Conservation (phyloP, 2,888 invertebrate species). For the Drosophila cognata region DNA sequence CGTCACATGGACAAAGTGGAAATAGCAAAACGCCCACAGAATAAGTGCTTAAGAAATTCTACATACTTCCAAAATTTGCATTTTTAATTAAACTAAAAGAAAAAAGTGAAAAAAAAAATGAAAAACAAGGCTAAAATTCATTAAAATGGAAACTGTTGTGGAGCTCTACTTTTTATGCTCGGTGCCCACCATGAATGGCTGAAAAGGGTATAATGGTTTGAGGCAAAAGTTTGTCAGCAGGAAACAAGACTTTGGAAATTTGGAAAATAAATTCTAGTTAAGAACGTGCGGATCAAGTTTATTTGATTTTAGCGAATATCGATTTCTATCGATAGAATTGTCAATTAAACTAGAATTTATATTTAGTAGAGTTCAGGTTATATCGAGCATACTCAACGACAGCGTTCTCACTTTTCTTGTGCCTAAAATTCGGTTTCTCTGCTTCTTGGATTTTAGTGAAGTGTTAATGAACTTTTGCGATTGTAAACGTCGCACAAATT, state of each 20-base stretch:
- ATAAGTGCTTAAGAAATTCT: conserved; percentile 10
- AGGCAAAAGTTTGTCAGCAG: neutral
- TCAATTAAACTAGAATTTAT: neutral
- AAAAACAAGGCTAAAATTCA: conserved; percentile 43
- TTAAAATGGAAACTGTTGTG: conserved; percentile 58
- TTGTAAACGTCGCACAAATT: conserved; percentile 52
- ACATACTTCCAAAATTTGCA: conserved; percentile 53
- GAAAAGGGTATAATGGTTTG: neutral
- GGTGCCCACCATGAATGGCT: neutral
- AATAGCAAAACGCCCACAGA: conserved; percentile 41
- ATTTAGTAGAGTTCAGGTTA: neutral
- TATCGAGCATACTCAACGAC: neutral
- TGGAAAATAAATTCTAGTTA: neutral
- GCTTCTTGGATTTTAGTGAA: conserved; percentile 5
- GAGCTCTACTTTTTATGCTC: conserved; percentile 12
- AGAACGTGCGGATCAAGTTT: no score
- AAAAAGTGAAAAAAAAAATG: neutral
- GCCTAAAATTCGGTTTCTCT: conserved; percentile 8
- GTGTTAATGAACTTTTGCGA: conserved; percentile 76
- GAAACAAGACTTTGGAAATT: neutral
- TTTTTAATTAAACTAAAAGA: conserved; percentile 55
- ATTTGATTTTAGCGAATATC: neutral
- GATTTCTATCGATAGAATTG: neutral
- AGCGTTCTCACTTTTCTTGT: neutral
- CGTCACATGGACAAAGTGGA: conserved; percentile 13